Evolutionary conservation across 2,888 invertebrate genomes (phyloP).

Genomic region (Aethes cnicana): DNA sequence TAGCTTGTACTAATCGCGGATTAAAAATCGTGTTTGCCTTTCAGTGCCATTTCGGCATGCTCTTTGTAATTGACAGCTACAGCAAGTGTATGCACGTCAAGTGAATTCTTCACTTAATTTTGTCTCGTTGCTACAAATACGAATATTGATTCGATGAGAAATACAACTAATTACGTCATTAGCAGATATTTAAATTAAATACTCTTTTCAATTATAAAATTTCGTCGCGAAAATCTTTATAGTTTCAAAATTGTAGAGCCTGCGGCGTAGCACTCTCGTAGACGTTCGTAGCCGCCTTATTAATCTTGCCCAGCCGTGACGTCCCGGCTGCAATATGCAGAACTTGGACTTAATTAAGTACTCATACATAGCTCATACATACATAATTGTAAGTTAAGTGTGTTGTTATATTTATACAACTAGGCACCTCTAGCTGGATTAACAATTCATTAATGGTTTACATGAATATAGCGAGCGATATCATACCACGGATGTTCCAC

Average conservation of each 20-base stretch:
- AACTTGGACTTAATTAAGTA: slow-evolving; percentile 16
- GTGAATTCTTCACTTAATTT: slow-evolving; percentile 2
- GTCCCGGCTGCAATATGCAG: slow-evolving; percentile 11
- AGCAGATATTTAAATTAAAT: background rate
- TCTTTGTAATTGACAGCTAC: slow-evolving; percentile 17
- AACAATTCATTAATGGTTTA: too few species aligned
- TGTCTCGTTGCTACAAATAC: background rate
- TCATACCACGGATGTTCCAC: too few species aligned
- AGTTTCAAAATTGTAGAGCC: slow-evolving; percentile 22
- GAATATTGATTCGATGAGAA: too few species aligned
- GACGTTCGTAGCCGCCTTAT: slow-evolving; percentile 25
- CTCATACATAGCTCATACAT: background rate
- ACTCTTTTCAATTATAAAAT: slow-evolving; percentile 7
- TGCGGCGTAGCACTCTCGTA: slow-evolving; percentile 25
- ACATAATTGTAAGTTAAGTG: too few species aligned
- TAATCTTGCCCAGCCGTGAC: slow-evolving; percentile 24
- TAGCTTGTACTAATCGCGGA: slow-evolving; percentile 68
- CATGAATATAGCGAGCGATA: too few species aligned
- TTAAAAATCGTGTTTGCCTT: slow-evolving; percentile 43
- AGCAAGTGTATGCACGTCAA: slow-evolving; percentile 12
- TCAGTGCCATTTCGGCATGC: slow-evolving; percentile 25
- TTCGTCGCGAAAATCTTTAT: slow-evolving; percentile 7
- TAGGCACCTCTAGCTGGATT: too few species aligned
- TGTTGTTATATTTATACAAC: too few species aligned
- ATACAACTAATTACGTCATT: too few species aligned